Evolutionary conservation across 2,888 invertebrate species (phyloP), one percentile per base, ranked within the genome.

Genomic region (Parapristionchus giblindavisi): DNA sequence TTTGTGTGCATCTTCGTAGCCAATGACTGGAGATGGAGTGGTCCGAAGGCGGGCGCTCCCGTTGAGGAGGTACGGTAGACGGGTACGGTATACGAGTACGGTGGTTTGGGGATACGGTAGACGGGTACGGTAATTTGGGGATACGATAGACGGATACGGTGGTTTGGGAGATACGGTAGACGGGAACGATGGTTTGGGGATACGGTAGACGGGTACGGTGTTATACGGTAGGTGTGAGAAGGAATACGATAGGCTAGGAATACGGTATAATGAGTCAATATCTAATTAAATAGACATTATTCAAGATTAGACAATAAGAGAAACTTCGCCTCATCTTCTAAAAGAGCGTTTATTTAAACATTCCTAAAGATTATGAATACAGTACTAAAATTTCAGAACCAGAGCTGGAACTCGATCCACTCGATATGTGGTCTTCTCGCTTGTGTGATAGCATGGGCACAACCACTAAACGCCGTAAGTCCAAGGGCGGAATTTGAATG

Each of bases 391-490:
- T 71, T 77, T 27, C 65, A 82, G 80, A 81, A 82, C 58, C 77
- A 76, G 34, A 32, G 63, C 34, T 82, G 81, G 81, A 70, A 75
- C 24, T 79, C 79, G 34, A 76, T 82, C 32, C 82, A 82, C 63
- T 76, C 82, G 29, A 82, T 82, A 38, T 73, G 77, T n/a, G 82
- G 82, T 11, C 77, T 82, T 32, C 74, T 82, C 5, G 78, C 82
- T 27, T 82, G 82, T 68, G 79, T 79, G 21, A 68, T 82, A 29
- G 81, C 81, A 14, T 82, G 82, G 82, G 82, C 82, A 3, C 82
- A 82, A 75, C 82, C 82, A 5, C 66, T 82, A 0, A 79, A 77
- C 34, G 82, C 82, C 17, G 79, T 81, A 17, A 29, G 43, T 65
- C n/a, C 21, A 21, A 60, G 52, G 54, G 34, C 21, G 17, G 21